Evolutionary conservation across 2,888 invertebrate species (phyloP), one percentile per base, ranked within the genome.

Genomic region (Lasius fuliginosus): DNA sequence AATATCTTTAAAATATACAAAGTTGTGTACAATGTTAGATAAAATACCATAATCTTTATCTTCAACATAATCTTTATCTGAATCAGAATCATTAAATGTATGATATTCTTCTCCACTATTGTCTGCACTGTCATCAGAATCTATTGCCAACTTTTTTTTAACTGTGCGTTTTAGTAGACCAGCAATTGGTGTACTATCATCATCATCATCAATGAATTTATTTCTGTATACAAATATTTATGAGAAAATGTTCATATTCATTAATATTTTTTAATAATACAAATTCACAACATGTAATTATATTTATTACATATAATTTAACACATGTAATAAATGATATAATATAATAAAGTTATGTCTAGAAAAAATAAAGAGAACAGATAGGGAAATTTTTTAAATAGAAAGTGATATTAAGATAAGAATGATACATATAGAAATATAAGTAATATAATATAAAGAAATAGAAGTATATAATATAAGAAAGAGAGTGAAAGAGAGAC

Each of bases 211-310:
- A 40, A 18, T 58, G 1, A 3, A 23, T 62, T 23, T 36, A 53
- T 53, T 18, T 15, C 75, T 75, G 6, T 42, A 58, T 12, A 74
- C 18, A 46, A 40, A 49, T 9, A 42, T 40, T 49, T 40, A 58
- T n/a, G 9, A 77, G 4, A 33, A 60, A 30, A 58, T 12, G 6
- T 62, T 56, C 11, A 46, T 46, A 62, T 46, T 62, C 30, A 40
- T 62, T 23, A 18, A 64, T 53, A 12, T 42, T 64, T 64, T 30
- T 75, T 62, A 49, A 62, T 73, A 27, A 58, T 46, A 18, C 15
- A 53, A n/a, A 30, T 18, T 58, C 1, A 81, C 1, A 81, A 33
- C 30, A 40, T 9, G 40, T 49, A 56, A 18, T 65, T 46, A 53
- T 23, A 53, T 53, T 53, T 53, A 53, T 53, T 53, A 53, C 3